A percentile compares a stretch with the other conserved stretches of the same genome.
These are phyloP conservation scores for Phylloscopus trochilus DNA, from an alignment of 2,113 vertebrate genomes.

Conservation along the genomic window DNA sequence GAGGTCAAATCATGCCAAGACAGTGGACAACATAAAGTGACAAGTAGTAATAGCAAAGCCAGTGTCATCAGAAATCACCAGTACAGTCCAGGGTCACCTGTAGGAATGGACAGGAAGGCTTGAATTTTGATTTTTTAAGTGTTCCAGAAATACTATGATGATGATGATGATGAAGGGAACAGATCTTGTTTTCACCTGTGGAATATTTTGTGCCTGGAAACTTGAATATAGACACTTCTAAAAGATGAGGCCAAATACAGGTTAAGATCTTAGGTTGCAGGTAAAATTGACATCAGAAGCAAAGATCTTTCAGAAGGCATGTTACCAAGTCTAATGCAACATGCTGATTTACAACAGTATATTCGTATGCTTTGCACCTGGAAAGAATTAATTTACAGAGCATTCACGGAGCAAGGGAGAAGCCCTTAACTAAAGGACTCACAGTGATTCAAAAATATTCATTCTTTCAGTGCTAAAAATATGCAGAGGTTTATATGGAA, in stretches of 20 bases:
- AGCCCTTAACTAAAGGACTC: background rate
- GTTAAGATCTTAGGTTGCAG: background rate
- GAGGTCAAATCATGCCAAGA: constrained; percentile 73
- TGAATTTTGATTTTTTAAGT: background rate
- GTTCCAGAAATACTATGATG: background rate
- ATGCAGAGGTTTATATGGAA: background rate
- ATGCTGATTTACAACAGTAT: background rate
- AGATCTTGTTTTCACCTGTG: background rate
- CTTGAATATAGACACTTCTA: background rate
- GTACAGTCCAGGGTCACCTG: background rate
- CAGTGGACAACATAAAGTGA: constrained; percentile 62
- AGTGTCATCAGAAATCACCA: background rate
- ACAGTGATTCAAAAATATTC: background rate
- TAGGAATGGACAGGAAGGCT: background rate
- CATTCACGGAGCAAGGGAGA: background rate
- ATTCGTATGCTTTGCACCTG: background rate
- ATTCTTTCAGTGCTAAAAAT: background rate
- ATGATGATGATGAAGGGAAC: background rate
- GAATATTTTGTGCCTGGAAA: background rate
- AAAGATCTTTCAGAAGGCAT: background rate
- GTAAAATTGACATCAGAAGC: background rate
- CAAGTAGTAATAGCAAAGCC: constrained; percentile 41
- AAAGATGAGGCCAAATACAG: background rate
- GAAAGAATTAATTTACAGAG: background rate
- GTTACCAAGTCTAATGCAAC: background rate